A percentile compares a stretch with the other conserved stretches of the same genome.
Conservation (phyloP, 2,888 invertebrate species). For the Ypsolopha sequella region DNA sequence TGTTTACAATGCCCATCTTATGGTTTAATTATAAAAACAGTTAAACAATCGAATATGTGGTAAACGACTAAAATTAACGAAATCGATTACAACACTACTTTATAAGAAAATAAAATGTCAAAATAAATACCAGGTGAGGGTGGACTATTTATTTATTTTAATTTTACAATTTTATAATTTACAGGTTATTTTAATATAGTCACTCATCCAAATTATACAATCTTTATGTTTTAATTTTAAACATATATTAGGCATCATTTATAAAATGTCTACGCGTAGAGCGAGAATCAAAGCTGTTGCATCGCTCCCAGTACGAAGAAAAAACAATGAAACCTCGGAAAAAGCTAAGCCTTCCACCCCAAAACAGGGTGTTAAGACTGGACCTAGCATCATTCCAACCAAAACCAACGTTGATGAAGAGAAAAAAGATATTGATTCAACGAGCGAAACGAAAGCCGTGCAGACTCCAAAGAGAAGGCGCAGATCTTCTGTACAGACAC, state of each 20-base stretch:
- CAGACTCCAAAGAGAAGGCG: neutral
- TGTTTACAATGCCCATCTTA: too few species aligned
- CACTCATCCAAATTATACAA: too few species aligned
- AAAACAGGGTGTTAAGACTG: constrained; percentile 11
- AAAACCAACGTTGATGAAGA: neutral
- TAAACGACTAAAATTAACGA: too few species aligned
- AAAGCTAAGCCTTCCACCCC: constrained; percentile 15
- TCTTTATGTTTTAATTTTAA: too few species aligned
- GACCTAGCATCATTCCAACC: neutral
- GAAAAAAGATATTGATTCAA: neutral
- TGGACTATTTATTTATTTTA: neutral
- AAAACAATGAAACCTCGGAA: constrained; percentile 35
- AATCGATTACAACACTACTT: too few species aligned
- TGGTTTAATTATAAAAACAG: too few species aligned
- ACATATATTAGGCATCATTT: neutral
- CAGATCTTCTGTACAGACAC: neutral
- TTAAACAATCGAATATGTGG: too few species aligned
- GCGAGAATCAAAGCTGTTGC: constrained; percentile 82
- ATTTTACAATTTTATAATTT: too few species aligned
- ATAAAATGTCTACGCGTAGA: constrained; percentile 73
- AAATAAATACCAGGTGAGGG: neutral
- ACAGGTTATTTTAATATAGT: neutral
- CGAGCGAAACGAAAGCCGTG: neutral
- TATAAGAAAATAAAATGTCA: neutral
- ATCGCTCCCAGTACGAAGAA: constrained; percentile 71